A percentile compares a stretch with the other conserved stretches of the same genome.
These are phyloP conservation scores for Ariopsis seemanni DNA, from an alignment of 2,113 vertebrate species.

Conservation along the genomic window DNA sequence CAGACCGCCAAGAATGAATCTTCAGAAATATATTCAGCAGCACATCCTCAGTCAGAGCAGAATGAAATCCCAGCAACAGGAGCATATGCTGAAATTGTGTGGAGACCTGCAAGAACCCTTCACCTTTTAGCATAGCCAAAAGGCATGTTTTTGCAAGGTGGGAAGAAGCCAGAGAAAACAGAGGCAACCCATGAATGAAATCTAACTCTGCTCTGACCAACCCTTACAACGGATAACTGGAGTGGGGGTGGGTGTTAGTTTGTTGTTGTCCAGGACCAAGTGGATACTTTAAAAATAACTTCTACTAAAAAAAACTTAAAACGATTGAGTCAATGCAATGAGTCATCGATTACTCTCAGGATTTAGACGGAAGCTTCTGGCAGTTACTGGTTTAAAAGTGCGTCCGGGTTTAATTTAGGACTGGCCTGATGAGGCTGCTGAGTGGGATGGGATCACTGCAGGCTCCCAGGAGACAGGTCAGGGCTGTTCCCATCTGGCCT, in stretches of 20 bases:
- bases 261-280: not conserved
- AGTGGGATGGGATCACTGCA: slow-evolving; percentile 22
- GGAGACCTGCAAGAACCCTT: not conserved
- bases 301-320: not conserved
- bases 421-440: not conserved
- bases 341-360: not conserved
- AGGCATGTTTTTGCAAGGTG: not conserved
- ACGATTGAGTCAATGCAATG: not conserved
- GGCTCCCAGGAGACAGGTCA: slow-evolving; percentile 36
- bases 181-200: not conserved
- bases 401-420: slow-evolving; percentile 4
- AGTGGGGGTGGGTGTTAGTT: too few species aligned
- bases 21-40: not conserved
- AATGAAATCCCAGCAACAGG: not conserved
- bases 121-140: not conserved
- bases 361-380: not conserved
- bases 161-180: not conserved
- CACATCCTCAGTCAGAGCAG: not conserved
- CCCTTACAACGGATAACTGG: not conserved
- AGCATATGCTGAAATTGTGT: not conserved
- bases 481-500: slow-evolving; percentile 44
- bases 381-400: slow-evolving; percentile 22
- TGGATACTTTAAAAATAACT: not conserved
- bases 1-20: not conserved
- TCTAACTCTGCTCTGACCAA: not conserved